Base-by-base conservation (phyloP, 1,140 invertebrate species). In the Drosophila quadrilineata region DNA sequence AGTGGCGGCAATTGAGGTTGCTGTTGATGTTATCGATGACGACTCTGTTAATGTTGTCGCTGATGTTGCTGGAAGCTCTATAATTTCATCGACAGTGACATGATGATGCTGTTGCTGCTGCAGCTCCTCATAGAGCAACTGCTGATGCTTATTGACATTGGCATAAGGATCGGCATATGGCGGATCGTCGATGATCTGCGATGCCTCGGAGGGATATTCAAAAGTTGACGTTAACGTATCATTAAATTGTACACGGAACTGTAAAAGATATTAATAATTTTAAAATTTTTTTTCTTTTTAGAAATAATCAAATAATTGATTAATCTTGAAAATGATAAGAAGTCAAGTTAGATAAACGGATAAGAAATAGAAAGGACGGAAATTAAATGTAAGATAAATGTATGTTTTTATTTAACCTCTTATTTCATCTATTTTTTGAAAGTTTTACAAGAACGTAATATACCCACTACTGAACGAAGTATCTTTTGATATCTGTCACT, bases 161-260 rank as follows among this genome's bases (percentile, higher is more conserved):
- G 63, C 53, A 14, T 87, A 80, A 6, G 80, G 82, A 70, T 79
- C 70, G 35, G 70, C 76, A 46, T 82, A 77, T 38, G 67, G 75
- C 43, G 75, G 71, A 46, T 94, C 93, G 66, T 94, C 94, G 79
- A 93, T 92, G 46, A 95, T 89, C 58, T 87, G 64, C 36, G 95
- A 96, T 35, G 93, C 92, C 90, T 97, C 96, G 59, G 95, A 96
- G 33, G 95, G 95, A 89, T 97, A 97, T 90, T 96, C 95, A 90
- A 95, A 96, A 28, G 95, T 95, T 50, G 93, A 93, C 41, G 95
- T 96, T 19, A 94, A 93, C 28, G 92, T 93, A 86, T 97, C 95
- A 85, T 96, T 94, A 90, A 97, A 97, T 66, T 95, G 94, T 82
- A 97, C 95, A 88, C 93, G 95, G 86, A 96, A 91, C 95, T 96